Conservation (phyloP, 2,113 vertebrate genomes). For the Chionis minor region DNA sequence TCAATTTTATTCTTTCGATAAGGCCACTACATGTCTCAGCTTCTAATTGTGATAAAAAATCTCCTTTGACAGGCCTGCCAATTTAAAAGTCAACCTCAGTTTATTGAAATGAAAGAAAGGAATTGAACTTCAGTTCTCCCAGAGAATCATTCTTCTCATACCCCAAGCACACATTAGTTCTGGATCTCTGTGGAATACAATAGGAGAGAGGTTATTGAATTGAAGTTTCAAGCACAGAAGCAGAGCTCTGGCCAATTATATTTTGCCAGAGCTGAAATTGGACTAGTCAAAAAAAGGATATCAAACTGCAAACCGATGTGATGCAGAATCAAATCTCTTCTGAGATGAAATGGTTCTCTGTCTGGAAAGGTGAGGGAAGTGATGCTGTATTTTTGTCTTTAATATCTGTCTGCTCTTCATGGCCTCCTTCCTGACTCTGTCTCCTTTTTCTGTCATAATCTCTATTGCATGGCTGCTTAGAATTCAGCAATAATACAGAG, state of each 20-base stretch:
- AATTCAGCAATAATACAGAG: neutral
- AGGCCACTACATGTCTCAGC: neutral
- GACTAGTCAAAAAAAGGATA: neutral
- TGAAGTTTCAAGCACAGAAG: slow-evolving; percentile 55
- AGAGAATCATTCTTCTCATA: slow-evolving; percentile 52
- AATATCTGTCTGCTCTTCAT: neutral
- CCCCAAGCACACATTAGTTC: slow-evolving; percentile 31
- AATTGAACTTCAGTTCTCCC: slow-evolving; percentile 47
- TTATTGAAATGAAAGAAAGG: slow-evolving; percentile 59
- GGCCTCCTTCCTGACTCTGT: neutral
- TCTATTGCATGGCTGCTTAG: neutral
- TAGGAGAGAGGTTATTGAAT: slow-evolving; percentile 56
- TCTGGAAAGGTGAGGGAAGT: slow-evolving; percentile 5
- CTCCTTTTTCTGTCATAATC: neutral
- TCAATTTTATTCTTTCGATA: neutral
- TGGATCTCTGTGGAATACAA: slow-evolving; percentile 61
- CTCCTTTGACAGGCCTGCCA: slow-evolving; percentile 5
- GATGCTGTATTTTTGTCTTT: neutral
- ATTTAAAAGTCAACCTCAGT: slow-evolving; percentile 43
- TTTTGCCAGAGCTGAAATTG: slow-evolving; percentile 40
- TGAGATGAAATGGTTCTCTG: slow-evolving; percentile 32
- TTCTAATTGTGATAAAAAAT: slow-evolving; percentile 57
- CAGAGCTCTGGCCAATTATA: slow-evolving; percentile 47
- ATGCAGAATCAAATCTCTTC: neutral
- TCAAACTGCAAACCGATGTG: neutral